Percentiles rank a stretch among this genome's conserved stretches.
These are phyloP conservation scores for Tyrannus savana DNA, from an alignment of 2,113 vertebrate genomes.

Conservation along the genomic window DNA sequence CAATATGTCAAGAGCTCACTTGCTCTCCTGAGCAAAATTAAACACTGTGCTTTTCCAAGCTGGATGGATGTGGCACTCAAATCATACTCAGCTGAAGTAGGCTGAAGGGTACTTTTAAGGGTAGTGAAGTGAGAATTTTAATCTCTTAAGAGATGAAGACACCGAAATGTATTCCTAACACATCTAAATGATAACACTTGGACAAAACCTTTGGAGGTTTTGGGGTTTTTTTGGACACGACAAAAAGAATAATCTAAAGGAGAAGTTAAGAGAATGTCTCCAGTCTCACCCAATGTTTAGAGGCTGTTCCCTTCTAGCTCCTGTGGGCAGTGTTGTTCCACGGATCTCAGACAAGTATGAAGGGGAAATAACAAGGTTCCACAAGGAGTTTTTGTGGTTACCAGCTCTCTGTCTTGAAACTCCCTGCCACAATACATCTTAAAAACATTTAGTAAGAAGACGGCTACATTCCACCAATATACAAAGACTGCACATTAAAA, in stretches of 20 bases:
- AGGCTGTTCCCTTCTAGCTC: background rate
- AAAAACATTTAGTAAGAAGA: background rate
- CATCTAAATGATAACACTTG: background rate
- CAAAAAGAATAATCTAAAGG: background rate
- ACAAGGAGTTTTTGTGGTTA: background rate
- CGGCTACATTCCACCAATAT: background rate
- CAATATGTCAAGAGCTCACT: accelerated
- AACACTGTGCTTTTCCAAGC: background rate
- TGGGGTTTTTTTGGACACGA: background rate
- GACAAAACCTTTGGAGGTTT: background rate
- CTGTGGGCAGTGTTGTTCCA: background rate
- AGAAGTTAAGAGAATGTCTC: background rate
- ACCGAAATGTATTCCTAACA: background rate
- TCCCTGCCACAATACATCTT: background rate
- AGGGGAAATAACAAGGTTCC: background rate
- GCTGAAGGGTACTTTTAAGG: background rate
- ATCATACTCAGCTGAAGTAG: background rate
- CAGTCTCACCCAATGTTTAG: background rate
- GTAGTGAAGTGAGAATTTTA: background rate
- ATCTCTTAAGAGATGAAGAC: background rate
- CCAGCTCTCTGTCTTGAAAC: background rate
- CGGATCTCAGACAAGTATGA: background rate
- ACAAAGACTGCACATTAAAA: background rate
- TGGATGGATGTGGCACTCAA: background rate
- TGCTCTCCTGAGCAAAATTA: background rate